Evolutionary conservation across 2,888 invertebrate genomes (phyloP).

Genomic region (Stenchaetothrips biformis): DNA sequence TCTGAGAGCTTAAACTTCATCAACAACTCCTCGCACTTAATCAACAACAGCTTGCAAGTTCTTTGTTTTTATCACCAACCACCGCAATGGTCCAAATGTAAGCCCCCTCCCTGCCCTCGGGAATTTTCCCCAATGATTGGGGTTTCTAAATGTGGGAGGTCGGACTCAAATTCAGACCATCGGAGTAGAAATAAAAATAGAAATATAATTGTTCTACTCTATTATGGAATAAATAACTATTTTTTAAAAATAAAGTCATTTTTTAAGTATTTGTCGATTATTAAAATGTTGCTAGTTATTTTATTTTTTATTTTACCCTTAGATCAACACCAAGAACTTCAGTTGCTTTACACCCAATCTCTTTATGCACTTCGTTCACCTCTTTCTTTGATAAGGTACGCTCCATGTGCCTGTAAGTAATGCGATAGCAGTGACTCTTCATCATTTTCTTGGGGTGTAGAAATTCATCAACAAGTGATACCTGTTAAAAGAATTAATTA

Average conservation of each 20-base stretch:
- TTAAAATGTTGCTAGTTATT: not conserved
- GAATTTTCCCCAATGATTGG: no score
- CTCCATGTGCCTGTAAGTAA: slow-evolving; percentile 90
- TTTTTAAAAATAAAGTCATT: not conserved
- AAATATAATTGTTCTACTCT: no score
- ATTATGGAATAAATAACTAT: not conserved
- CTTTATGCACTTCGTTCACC: slow-evolving; percentile 75
- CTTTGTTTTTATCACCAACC: no score
- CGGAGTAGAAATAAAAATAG: no score
- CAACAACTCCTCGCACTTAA: no score
- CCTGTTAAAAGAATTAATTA: slow-evolving; percentile 48
- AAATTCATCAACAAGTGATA: slow-evolving; percentile 79
- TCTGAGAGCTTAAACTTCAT: no score
- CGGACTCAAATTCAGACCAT: no score
- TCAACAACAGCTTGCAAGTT: no score
- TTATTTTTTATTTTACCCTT: slow-evolving; percentile 39
- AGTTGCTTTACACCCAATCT: slow-evolving; percentile 59
- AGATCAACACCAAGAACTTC: slow-evolving; percentile 50
- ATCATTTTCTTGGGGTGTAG: slow-evolving; percentile 75
- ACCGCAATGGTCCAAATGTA: no score
- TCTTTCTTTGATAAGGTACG: slow-evolving; percentile 80
- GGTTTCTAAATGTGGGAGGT: no score
- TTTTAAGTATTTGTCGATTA: not conserved
- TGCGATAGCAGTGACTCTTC: slow-evolving; percentile 84
- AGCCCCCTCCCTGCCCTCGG: no score